A percentile compares a stretch with the other conserved stretches of the same genome.
Evolutionary conservation across 53 echinoderm and acorn worm species (phyloP).

Genomic region (Patiria pectinifera): DNA sequence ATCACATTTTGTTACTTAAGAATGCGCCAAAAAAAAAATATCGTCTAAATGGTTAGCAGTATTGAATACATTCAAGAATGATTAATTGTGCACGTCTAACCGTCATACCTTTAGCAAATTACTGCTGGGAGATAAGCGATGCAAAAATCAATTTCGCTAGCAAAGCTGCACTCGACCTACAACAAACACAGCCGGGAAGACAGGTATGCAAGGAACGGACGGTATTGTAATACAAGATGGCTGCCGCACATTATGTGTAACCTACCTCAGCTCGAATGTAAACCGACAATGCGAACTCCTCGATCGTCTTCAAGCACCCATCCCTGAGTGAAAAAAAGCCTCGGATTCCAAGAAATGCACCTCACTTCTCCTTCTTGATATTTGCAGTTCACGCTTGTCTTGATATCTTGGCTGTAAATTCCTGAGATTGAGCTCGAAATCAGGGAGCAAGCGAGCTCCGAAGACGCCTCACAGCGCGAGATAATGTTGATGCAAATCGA

Average conservation of each 20-base stretch:
- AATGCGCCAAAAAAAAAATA: too few relatives aligned
- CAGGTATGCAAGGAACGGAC: neutral
- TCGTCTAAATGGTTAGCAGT: neutral
- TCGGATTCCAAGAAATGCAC: neutral
- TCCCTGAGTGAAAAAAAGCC: neutral
- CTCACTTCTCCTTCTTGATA: neutral
- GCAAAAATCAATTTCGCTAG: constrained; percentile 4
- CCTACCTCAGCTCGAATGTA: neutral
- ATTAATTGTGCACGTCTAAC: neutral
- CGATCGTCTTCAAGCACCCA: neutral
- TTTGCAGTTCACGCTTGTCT: neutral
- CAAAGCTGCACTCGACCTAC: neutral
- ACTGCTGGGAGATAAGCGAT: neutral
- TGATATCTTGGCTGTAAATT: neutral
- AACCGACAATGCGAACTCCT: neutral
- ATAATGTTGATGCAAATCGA: neutral
- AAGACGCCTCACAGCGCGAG: neutral
- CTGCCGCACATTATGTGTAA: neutral
- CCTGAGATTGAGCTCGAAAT: neutral
- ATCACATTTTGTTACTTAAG: neutral
- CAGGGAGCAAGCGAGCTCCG: neutral
- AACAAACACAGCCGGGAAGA: neutral
- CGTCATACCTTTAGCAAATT: neutral
- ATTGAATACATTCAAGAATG: neutral
- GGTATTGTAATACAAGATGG: constrained; percentile 19